Percentiles rank a stretch among this genome's conserved stretches.
Evolutionary conservation across 2,113 vertebrate species (phyloP).

Genomic region (Castor canadensis): DNA sequence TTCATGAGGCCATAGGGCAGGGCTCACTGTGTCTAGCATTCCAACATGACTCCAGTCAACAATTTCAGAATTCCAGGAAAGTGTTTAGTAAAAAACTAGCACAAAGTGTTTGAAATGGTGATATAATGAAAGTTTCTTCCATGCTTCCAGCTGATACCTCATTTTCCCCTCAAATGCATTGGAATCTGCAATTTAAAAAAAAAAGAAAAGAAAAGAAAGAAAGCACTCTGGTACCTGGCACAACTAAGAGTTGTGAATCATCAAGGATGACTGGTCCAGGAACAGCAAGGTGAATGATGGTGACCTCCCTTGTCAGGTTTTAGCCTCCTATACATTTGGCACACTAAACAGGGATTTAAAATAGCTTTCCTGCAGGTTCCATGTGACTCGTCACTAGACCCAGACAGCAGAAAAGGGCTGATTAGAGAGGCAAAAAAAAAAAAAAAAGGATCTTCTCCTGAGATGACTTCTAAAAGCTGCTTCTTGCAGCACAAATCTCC

Average conservation of each 20-base stretch:
- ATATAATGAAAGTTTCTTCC: neutral
- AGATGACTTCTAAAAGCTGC: constrained; percentile 77
- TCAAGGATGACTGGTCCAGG: neutral
- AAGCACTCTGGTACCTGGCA: neutral
- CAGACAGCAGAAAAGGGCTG: constrained; percentile 72
- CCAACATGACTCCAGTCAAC: neutral
- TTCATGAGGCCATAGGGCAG: neutral
- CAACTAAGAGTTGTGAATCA: constrained; percentile 20
- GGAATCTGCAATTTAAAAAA: neutral
- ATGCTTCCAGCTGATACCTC: neutral
- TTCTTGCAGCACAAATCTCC: constrained; percentile 70
- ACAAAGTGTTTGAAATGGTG: neutral
- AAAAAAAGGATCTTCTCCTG: constrained; percentile 66
- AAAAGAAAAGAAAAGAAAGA: neutral
- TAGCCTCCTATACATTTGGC: constrained; percentile 55
- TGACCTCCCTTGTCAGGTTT: constrained; percentile 61
- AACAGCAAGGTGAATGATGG: constrained; percentile 46
- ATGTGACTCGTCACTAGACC: constrained; percentile 76
- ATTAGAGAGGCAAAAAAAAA: constrained; percentile 68
- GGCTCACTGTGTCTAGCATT: neutral
- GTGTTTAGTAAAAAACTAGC: neutral
- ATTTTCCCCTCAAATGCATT: neutral
- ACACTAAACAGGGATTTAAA: constrained; percentile 65
- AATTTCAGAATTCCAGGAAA: constrained; percentile 19
- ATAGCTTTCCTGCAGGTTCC: constrained; percentile 72